Evolutionary conservation across 1,140 invertebrate species (phyloP).

Genomic region (Drosophila elegans): DNA sequence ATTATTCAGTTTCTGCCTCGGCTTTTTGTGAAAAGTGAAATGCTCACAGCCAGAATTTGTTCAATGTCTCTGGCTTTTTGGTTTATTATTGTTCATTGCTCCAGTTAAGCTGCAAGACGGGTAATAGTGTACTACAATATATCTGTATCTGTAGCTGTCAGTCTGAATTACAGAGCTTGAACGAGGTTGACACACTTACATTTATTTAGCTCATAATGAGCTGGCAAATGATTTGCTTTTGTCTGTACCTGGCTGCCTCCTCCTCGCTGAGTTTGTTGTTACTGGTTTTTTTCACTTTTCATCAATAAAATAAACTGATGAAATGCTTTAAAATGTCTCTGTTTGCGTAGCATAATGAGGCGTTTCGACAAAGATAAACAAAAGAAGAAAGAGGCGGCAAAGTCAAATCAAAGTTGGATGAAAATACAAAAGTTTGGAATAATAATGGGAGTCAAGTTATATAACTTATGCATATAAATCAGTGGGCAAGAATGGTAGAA

Average conservation of each 20-base stretch:
- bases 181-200: constrained; percentile 70
- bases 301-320: constrained; percentile 68
- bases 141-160: constrained; percentile 33
- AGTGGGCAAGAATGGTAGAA: constrained; percentile 21
- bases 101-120: constrained; percentile 59
- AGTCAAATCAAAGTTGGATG: constrained; percentile 34
- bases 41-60: constrained; percentile 64
- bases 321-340: constrained; percentile 30
- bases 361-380: constrained; percentile 34
- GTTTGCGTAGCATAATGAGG: constrained; percentile 37
- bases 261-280: constrained; percentile 18
- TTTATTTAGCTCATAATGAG: constrained; percentile 63
- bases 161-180: constrained; percentile 51
- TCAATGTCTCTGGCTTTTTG: constrained; percentile 48
- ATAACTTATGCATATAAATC: constrained; percentile 44
- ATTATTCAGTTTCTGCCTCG: constrained; percentile 16
- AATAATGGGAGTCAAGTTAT: constrained; percentile 38
- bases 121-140: constrained; percentile 23
- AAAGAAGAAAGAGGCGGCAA: constrained; percentile 23
- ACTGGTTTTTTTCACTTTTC: constrained; percentile 71
- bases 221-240: constrained; percentile 42
- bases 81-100: constrained; percentile 66
- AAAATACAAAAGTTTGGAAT: constrained; percentile 37
- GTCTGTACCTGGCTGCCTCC: constrained; percentile 7
- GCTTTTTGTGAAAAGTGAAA: constrained; percentile 64